Evolutionary conservation across 2,888 invertebrate species (phyloP).

Genomic region (Dynastes grantii): DNA sequence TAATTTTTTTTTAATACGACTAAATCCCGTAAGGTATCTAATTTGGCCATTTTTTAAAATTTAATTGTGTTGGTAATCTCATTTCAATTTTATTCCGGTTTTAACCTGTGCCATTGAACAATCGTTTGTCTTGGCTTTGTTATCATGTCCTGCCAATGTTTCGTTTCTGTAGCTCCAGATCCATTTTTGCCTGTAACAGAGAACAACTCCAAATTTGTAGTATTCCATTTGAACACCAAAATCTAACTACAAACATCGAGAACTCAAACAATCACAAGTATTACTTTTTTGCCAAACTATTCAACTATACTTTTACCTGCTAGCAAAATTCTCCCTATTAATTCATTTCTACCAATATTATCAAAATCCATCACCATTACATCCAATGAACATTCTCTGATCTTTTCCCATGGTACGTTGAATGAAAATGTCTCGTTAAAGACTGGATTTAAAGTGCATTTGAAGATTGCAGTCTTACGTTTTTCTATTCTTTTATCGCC

Average conservation of each 20-base stretch:
- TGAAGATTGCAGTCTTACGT: conserved; percentile 95
- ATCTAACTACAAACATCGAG: conserved; percentile 25
- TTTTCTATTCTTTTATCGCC: conserved; percentile 96
- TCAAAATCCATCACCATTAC: conserved; percentile 98
- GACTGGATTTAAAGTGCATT: conserved; percentile 94
- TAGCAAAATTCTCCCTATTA: conserved; percentile 92
- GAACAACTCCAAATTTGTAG: conserved; percentile 50
- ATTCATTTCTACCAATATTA: conserved; percentile 94
- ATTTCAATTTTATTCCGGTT: conserved; percentile 83
- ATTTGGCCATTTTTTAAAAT: conserved; percentile 18
- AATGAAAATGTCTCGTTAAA: conserved; percentile 97
- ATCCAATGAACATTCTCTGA: conserved; percentile 93
- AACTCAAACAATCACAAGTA: too few relatives aligned
- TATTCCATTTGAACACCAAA: conserved; percentile 41
- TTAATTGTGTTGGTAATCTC: background rate
- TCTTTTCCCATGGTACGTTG: conserved; percentile 98
- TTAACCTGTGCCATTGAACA: conserved; percentile 97
- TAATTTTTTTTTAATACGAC: background rate
- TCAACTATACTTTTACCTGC: conserved; percentile 78
- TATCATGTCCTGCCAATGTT: conserved; percentile 99
- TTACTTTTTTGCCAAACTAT: background rate
- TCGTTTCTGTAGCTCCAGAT: conserved; percentile 95
- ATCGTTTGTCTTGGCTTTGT: conserved; percentile 96
- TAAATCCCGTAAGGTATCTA: background rate
- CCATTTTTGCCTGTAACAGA: conserved; percentile 88